Evolutionary conservation across 2,888 invertebrate genomes (phyloP), one percentile per base, ranked within the genome.

Genomic region (Xestoiulus laeticollis): DNA sequence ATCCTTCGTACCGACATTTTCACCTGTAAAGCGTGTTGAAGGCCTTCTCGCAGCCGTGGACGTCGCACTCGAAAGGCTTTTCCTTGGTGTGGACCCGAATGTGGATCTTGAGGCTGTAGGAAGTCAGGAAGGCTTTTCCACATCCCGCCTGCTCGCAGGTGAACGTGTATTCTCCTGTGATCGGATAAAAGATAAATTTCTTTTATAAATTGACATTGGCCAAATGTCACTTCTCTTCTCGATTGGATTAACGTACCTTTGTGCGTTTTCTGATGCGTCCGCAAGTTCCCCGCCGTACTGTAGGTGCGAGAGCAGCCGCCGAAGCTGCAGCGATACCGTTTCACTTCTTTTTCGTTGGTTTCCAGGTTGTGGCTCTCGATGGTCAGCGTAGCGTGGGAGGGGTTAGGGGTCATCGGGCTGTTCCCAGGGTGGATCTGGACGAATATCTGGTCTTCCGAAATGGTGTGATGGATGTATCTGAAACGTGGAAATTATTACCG

Each of bases 231-330:
- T n/a, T 33, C 4, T 26, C n/a, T 38, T 38, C 33, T 38, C 33
- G 33, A 38, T 38, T 38, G 33, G 19, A n/a, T n/a, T n/a, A n/a
- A n/a, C 38, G 3, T n/a, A 97, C 98, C 98, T 95, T 96, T 96
- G 91, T 98, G 98, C 88, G 97, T 97, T 93, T 98, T 98, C 94
- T 97, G 95, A 93, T 98, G 98, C 89, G 98, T 98, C 91, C 97
- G 94, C 90, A 98, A 93, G 93, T 98, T 98, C 87, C 98, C 98
- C 90, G 97, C 95, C 8, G 98, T 98, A 91, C 97, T 98, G 92
- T 98, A 98, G 88, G 96, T 96, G 90, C 97, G 94, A 89, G 94
- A 94, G 92, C 98, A 98, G 22, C 96, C 96, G 89, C 96, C 95
- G 92, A 96, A 97, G 92, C 97, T 96, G 93, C 98, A 98, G 91